Evolutionary conservation across 2,113 vertebrate species (phyloP).

Genomic region (Xenopus borealis): DNA sequence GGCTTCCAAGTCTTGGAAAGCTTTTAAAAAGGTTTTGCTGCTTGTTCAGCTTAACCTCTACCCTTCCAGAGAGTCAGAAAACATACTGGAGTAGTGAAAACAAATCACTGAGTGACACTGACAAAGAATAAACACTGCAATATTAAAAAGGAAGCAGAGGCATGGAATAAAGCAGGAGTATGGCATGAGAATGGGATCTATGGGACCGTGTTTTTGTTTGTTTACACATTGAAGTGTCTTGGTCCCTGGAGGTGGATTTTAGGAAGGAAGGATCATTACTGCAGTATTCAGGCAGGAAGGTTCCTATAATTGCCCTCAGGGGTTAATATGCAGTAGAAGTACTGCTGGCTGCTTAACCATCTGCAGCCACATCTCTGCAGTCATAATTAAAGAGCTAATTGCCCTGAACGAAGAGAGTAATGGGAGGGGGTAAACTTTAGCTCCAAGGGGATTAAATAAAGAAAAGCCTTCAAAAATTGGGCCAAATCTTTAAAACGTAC

Average conservation of each 20-base stretch:
- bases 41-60: constrained; percentile 18
- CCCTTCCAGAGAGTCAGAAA: not conserved
- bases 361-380: constrained; percentile 43
- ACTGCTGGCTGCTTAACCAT: constrained; percentile 38
- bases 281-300: constrained; percentile 36
- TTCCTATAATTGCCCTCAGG: constrained; percentile 36
- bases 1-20: constrained; percentile 35
- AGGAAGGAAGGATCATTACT: constrained; percentile 40
- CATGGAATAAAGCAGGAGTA: not conserved
- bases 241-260: constrained; percentile 35
- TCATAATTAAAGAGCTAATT: constrained; percentile 46
- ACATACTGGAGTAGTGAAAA: not conserved
- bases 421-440: constrained; percentile 1
- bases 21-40: constrained; percentile 13
- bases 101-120: too few species aligned
- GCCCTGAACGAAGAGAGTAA: constrained; percentile 4
- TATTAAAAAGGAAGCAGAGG: not conserved
- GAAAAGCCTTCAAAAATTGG: not conserved
- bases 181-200: not conserved
- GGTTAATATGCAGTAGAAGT: constrained; percentile 30
- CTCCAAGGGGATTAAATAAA: constrained; percentile 26
- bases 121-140: not conserved
- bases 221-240: constrained; percentile 14
- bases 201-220: not conserved
- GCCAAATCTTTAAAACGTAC: not conserved